Percentiles rank a stretch among this genome's conserved stretches.
These are phyloP conservation scores for Sturmia bella DNA, from an alignment of 2,888 invertebrate genomes.

Conservation along the genomic window DNA sequence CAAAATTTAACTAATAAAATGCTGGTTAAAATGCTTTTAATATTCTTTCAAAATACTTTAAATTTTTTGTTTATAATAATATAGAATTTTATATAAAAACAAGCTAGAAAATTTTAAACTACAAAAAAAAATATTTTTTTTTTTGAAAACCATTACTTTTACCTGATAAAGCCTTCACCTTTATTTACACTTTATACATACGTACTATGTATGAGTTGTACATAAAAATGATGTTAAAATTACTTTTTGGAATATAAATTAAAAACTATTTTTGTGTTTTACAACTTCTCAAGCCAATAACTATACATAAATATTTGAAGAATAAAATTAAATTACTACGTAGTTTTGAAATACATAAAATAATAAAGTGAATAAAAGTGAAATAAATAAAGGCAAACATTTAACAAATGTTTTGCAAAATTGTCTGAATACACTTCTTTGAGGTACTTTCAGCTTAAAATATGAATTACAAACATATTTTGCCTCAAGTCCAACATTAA, in stretches of 20 bases:
- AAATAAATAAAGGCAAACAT: slow-evolving; percentile 21
- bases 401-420: slow-evolving; percentile 41
- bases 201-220: background rate
- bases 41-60: slow-evolving; percentile 19
- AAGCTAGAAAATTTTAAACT: slow-evolving; percentile 17
- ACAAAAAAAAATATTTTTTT: too few species aligned
- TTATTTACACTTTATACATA: background rate
- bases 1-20: too few species aligned
- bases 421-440: slow-evolving; percentile 72
- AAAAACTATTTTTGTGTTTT: slow-evolving; percentile 1
- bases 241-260: background rate
- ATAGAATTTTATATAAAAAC: background rate
- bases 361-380: background rate
- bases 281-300: slow-evolving; percentile 45
- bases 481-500: slow-evolving; percentile 81
- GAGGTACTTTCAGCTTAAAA: slow-evolving; percentile 80
- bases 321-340: slow-evolving; percentile 23
- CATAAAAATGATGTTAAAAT: background rate
- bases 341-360: background rate
- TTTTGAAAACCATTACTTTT: background rate
- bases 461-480: slow-evolving; percentile 63
- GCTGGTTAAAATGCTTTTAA: too few species aligned
- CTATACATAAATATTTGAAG: background rate
- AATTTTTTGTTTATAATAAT: background rate
- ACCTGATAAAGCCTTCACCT: slow-evolving; percentile 24